Evolutionary conservation across 2,888 invertebrate genomes (phyloP).

Genomic region (Oxystoma pomonae): DNA sequence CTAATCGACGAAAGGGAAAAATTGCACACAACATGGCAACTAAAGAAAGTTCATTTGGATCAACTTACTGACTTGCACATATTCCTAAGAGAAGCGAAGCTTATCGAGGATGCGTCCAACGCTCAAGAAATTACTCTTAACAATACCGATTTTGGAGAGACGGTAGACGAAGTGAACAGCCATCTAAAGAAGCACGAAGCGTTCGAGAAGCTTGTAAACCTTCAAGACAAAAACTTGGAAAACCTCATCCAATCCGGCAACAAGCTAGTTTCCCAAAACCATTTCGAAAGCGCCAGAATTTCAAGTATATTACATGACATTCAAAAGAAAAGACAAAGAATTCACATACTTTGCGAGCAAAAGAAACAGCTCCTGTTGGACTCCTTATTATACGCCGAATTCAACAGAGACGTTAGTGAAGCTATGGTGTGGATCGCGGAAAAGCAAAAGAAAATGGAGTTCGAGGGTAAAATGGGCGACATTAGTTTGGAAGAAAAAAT

Average conservation of each 20-base stretch:
- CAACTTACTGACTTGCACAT: constrained; percentile 91
- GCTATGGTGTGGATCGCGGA: constrained; percentile 90
- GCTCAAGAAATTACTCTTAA: constrained; percentile 79
- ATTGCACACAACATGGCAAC: constrained; percentile 81
- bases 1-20: constrained; percentile 75
- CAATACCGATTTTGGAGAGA: constrained; percentile 65
- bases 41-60: constrained; percentile 82
- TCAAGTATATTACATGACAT: constrained; percentile 72
- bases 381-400: constrained; percentile 81
- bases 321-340: constrained; percentile 62
- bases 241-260: constrained; percentile 79
- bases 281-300: constrained; percentile 83
- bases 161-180: constrained; percentile 85
- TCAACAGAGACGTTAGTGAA: constrained; percentile 87
- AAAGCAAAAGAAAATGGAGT: constrained; percentile 81
- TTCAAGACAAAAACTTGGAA: constrained; percentile 84
- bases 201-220: constrained; percentile 84
- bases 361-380: constrained; percentile 70
- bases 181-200: constrained; percentile 91
- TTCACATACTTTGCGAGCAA: constrained; percentile 63
- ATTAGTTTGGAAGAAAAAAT: constrained; percentile 88
- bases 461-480: constrained; percentile 70
- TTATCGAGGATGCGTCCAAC: constrained; percentile 82
- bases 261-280: constrained; percentile 83
- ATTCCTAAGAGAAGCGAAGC: constrained; percentile 90